These are phyloP conservation scores for Ploceus nigricollis DNA, from an alignment of 2,113 vertebrate genomes.

Conservation along the genomic window DNA sequence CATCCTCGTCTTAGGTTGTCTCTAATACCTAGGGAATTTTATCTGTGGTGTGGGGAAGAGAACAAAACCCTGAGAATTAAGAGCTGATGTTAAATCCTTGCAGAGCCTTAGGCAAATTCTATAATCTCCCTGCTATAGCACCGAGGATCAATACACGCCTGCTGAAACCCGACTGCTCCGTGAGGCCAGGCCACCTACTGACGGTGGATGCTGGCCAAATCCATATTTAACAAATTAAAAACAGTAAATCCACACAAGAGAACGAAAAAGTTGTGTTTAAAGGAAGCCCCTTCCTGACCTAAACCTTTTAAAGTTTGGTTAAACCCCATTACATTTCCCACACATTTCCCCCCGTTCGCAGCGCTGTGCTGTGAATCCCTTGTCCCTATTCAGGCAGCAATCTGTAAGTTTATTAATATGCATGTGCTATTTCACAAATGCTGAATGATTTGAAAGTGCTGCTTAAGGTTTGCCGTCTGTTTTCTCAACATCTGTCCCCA, in stretches of 20 bases:
- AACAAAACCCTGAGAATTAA: slow-evolving; percentile 14
- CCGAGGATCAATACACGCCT: neutral
- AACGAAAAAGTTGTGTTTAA: neutral
- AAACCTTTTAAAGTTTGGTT: neutral
- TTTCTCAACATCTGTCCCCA: slow-evolving; percentile 6
- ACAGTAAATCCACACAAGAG: neutral
- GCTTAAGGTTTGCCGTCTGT: slow-evolving; percentile 6
- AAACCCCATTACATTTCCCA: neutral
- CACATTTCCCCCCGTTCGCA: neutral
- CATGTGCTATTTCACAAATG: neutral
- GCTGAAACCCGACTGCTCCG: neutral
- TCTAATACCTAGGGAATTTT: neutral
- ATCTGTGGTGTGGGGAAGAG: neutral
- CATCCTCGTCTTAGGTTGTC: neutral
- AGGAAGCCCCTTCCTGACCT: neutral
- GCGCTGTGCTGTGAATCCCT: neutral
- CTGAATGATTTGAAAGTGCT: neutral
- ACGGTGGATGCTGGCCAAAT: neutral
- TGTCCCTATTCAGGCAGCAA: neutral
- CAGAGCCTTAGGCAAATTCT: slow-evolving; percentile 35
- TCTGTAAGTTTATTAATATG: neutral
- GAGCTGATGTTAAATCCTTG: neutral
- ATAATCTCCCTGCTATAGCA: neutral
- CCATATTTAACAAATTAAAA: neutral
- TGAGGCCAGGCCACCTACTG: neutral